Conservation (phyloP, 2,888 invertebrate species). For the Brachycybe producta region DNA sequence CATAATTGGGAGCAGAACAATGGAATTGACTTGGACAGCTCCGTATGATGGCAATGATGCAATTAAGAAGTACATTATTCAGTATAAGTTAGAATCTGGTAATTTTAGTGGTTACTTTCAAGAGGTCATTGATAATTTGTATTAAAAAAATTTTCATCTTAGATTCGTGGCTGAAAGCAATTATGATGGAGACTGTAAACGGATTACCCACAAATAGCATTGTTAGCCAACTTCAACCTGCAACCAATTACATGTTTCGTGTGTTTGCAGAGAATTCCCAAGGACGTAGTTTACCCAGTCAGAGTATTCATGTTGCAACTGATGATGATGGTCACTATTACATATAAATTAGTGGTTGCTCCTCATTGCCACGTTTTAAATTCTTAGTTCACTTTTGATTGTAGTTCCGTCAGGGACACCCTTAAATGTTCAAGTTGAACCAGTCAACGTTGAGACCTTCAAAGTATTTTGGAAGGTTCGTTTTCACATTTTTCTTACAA, state of each 20-base stretch:
- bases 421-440: constrained; percentile 9
- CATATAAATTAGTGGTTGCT: background rate
- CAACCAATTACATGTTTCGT: constrained; percentile 16
- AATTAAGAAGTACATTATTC: constrained; percentile 32
- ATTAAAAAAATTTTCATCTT: background rate
- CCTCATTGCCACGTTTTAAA: background rate
- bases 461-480: constrained; percentile 13
- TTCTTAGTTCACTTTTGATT: background rate
- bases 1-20: background rate
- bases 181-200: constrained; percentile 15
- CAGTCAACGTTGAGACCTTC: constrained; percentile 12
- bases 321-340: constrained; percentile 26
- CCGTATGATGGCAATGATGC: constrained; percentile 21
- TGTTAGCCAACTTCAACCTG: constrained; percentile 10
- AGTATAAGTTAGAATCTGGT: constrained; percentile 28
- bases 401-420: constrained; percentile 11
- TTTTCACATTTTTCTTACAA: background rate
- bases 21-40: constrained; percentile 6
- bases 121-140: background rate
- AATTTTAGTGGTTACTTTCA: constrained; percentile 28
- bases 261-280: constrained; percentile 13
- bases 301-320: constrained; percentile 29
- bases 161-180: constrained; percentile 13
- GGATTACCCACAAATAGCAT: constrained; percentile 13
- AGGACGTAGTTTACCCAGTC: constrained; percentile 25